Percentiles rank a stretch among this genome's conserved stretches.
Conservation (phyloP, 2,113 vertebrate species). For the Stomatorhinus ivindoensis region DNA sequence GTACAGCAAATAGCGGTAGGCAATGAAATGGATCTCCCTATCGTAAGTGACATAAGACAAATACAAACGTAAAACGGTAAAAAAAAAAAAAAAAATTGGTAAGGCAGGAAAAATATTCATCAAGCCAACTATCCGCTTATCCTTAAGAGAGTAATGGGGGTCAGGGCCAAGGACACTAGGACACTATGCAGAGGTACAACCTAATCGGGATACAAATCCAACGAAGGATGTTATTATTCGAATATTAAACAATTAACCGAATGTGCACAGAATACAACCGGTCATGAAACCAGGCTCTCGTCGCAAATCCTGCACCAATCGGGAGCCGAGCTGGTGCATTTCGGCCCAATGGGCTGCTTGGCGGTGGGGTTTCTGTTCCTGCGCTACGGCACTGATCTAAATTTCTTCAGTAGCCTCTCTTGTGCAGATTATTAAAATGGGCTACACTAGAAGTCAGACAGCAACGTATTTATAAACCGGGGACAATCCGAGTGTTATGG, state of each 20-base stretch:
- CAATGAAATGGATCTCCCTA: neutral
- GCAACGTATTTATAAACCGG: neutral
- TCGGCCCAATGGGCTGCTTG: neutral
- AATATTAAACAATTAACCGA: neutral
- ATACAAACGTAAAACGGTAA: neutral
- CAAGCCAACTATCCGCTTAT: neutral
- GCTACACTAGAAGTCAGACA: neutral
- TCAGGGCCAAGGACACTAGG: neutral
- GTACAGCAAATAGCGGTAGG: neutral
- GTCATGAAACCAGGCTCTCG: neutral
- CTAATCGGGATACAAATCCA: neutral
- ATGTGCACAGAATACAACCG: neutral
- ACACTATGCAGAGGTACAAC: neutral
- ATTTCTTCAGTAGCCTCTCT: neutral
- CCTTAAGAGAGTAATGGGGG: neutral
- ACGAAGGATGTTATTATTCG: neutral
- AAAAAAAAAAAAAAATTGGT: neutral
- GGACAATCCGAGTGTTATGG: neutral
- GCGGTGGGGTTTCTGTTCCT: neutral
- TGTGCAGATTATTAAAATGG: neutral
- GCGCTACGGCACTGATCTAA: neutral
- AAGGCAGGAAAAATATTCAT: neutral
- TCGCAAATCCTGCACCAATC: neutral
- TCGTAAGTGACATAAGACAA: neutral
- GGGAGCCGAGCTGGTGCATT: neutral